Conservation (phyloP, 2,888 invertebrate species). For the Gymnocheta viridis region DNA sequence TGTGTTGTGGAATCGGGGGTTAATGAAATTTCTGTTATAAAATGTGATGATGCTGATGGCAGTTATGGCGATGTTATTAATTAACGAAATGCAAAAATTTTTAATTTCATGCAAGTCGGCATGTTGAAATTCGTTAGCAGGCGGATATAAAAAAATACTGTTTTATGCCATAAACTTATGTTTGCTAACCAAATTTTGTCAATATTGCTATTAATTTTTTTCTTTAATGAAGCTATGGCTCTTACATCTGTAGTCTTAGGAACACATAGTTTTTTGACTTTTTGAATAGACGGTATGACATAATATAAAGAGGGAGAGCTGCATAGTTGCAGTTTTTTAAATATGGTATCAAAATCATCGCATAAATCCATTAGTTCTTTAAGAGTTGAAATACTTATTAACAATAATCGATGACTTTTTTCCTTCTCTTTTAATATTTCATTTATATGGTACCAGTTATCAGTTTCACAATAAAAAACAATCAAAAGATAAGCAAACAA, state of each 20-base stretch:
- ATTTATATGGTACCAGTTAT: conserved; percentile 7
- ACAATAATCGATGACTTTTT: conserved; percentile 3
- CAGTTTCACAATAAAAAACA: too few species aligned
- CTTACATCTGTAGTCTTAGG: conserved; percentile 40
- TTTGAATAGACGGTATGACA: too few species aligned
- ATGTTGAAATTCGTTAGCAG: conserved; percentile 53
- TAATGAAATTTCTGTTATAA: conserved; percentile 23
- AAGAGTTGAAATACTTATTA: conserved; percentile 57
- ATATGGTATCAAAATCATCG: conserved; percentile 9
- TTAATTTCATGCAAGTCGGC: conserved; percentile 46
- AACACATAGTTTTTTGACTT: conserved; percentile 62
- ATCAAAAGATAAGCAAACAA: too few species aligned
- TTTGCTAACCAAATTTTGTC: conserved; percentile 55
- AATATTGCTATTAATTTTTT: conserved; percentile 39
- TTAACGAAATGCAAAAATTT: too few species aligned
- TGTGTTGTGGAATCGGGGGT: conserved; percentile 6
- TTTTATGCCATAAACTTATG: conserved; percentile 61
- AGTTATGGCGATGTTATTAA: conserved; percentile 13
- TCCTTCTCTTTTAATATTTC: conserved; percentile 10
- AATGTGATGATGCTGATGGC: conserved; percentile 23
- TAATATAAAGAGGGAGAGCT: too few species aligned
- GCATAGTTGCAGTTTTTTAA: too few species aligned
- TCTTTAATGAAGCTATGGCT: conserved; percentile 49
- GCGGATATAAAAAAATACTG: conserved; percentile 60
- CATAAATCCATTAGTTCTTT: background rate